Evolutionary conservation across 2,113 vertebrate species (phyloP), one percentile per base, ranked within the genome.

Genomic region (Chrysemys picta): DNA sequence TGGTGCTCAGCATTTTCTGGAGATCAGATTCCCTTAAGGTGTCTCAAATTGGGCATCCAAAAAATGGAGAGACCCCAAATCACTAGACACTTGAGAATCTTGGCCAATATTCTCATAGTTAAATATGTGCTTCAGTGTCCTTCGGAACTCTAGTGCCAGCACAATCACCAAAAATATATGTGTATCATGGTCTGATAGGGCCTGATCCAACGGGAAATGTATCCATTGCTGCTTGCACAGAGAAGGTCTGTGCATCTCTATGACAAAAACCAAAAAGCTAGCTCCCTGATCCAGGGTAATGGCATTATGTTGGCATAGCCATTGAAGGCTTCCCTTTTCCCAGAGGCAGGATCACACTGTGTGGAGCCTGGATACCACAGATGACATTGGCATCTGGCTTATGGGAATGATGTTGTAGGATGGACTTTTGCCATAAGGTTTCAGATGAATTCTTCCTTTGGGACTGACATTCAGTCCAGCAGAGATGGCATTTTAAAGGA

Each of bases 401-500:
- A 35, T 76, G 65, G 14, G 29, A 84, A 88, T 82, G 10, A 42
- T 45, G 25, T 19, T 80, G 90, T 1, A 82, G 9, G 0, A 24
- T 75, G 21, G 56, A 89, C 27, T 12, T 87, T 94, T 88, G 76
- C 53, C 90, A 4, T 25, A 22, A 35, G n/a, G 5, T 89, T 93
- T 42, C 80, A 10, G 6, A 47, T 72, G 27, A 93, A 7, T 72
- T 47, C 49, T 80, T 78, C 78, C 38, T 29, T 1, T 2, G 22
- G 87, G 49, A 78, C 27, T 72, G 81, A 69, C 3, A 10, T 80
- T 88, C 47, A 57, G 31, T 53, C 54, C 75, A 69, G n/a, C 17
- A 47, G 84, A 87, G 96, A 47, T 29, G 72, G 49, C 22, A 82
- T 82, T 95, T 35, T 50, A 92, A 75, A 91, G 78, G 35, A 35